These are phyloP conservation scores for Cyclura pinguis DNA, from an alignment of 2,797 vertebrate genomes.

Conservation along the genomic window DNA sequence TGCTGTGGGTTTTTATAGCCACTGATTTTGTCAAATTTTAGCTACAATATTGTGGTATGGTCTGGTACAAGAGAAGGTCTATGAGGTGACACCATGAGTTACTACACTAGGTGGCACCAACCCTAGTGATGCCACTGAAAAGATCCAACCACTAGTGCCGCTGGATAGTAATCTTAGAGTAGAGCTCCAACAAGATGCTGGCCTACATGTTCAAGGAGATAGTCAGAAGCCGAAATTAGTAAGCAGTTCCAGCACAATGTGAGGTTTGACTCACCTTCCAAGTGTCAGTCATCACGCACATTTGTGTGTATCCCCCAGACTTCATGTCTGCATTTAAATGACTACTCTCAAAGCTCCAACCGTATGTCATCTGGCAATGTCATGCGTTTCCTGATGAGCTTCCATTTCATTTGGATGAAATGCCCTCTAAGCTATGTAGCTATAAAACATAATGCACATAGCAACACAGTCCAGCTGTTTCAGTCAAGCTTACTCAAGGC, in stretches of 20 bases:
- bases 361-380: constrained; percentile 1
- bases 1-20: no score
- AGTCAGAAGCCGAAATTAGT: not conserved
- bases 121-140: no score
- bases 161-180: no score
- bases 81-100: no score
- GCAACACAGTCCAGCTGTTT: constrained; percentile 22
- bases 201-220: not conserved
- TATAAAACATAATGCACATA: constrained; percentile 44
- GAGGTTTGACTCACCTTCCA: not conserved
- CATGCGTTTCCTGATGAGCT: not conserved
- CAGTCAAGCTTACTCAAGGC: not conserved
- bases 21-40: no score
- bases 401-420: constrained; percentile 6
- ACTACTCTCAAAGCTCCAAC: not conserved
- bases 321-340: constrained; percentile 21
- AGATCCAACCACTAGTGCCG: no score
- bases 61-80: no score
- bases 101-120: no score
- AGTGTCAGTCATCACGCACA: no score
- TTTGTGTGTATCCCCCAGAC: not conserved
- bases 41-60: no score
- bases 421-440: not conserved
- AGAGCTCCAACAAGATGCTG: no score
- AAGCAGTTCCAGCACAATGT: not conserved